Percentiles rank a stretch among this genome's conserved stretches.
Conservation (phyloP, 1,140 invertebrate species). For the Chrysoperla carnea region DNA sequence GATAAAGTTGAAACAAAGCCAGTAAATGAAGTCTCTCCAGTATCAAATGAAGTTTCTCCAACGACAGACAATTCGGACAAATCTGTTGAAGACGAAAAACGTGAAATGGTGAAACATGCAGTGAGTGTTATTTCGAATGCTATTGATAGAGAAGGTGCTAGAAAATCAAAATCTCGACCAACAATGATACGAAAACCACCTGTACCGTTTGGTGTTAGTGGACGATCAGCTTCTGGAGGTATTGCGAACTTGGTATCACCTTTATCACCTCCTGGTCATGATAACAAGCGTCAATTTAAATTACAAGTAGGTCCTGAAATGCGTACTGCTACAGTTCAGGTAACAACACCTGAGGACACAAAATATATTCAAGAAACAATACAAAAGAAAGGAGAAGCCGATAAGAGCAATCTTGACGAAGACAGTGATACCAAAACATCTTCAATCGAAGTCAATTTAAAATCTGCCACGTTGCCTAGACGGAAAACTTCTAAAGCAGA, state of each 20-base stretch:
- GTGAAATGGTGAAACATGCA: conserved; percentile 31
- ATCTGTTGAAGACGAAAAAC: conserved; percentile 15
- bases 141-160: conserved; percentile 28
- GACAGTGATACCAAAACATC: conserved; percentile 30
- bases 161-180: conserved; percentile 26
- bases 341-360: conserved; percentile 22
- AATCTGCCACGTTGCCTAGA: conserved; percentile 44
- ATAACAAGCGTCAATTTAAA: conserved; percentile 12
- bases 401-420: conserved; percentile 10
- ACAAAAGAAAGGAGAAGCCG: conserved; percentile 1
- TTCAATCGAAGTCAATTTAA: conserved; percentile 40
- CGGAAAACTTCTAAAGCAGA: conserved; percentile 44
- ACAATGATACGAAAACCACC: conserved; percentile 32
- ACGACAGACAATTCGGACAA: conserved; percentile 10
- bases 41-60: conserved; percentile 15
- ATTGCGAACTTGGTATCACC: conserved; percentile 11
- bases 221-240: conserved; percentile 27
- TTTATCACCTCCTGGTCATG: not conserved
- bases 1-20: conserved; percentile 7
- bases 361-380: conserved; percentile 18
- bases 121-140: conserved; percentile 37
- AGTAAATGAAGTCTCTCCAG: conserved; percentile 10
- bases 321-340: conserved; percentile 20
- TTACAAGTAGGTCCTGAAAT: conserved; percentile 21
- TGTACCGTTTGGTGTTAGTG: conserved; percentile 31